phyloP scores from a whole-genome alignment of 2,797 vertebrate genomes.

The Sitta carolinensis region DNA sequence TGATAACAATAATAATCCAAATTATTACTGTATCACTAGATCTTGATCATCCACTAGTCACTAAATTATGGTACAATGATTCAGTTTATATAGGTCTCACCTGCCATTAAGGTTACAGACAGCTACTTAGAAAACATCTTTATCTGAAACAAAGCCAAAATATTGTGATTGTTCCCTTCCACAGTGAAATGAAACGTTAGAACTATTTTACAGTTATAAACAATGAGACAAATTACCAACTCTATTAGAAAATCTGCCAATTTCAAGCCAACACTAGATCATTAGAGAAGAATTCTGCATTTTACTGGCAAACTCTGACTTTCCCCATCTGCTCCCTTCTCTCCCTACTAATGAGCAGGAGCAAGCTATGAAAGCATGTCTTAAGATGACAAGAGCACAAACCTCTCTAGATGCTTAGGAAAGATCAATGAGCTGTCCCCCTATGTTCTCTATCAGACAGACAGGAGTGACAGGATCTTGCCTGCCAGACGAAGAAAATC shows the following conservation, averaged over 20 bases:
- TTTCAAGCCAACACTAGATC: not conserved
- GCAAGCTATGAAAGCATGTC: not conserved
- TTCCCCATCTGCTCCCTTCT: conserved; percentile 9
- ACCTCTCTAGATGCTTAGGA: not conserved
- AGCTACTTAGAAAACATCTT: not conserved
- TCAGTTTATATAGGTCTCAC: not conserved
- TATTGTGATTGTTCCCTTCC: conserved; percentile 21
- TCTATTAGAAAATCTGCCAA: not conserved
- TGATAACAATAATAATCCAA: not conserved
- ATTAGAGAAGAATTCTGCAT: conserved; percentile 16
- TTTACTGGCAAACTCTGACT: conserved; percentile 16
- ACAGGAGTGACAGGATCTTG: not conserved
- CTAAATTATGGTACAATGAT: not conserved
- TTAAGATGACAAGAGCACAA: not conserved
- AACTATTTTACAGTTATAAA: conserved; percentile 2
- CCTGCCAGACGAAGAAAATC: not conserved
- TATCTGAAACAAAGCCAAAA: not conserved
- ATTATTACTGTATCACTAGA: not conserved
- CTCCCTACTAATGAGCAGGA: not conserved
- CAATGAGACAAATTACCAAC: not conserved
- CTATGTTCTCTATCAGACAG: not conserved
- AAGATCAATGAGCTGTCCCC: not conserved
- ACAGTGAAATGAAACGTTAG: not conserved
- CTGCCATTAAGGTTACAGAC: not conserved
- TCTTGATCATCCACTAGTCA: not conserved